A percentile compares a stretch with the other conserved stretches of the same genome.
Evolutionary conservation across 2,113 vertebrate genomes (phyloP).

Genomic region (Catharus minimus): DNA sequence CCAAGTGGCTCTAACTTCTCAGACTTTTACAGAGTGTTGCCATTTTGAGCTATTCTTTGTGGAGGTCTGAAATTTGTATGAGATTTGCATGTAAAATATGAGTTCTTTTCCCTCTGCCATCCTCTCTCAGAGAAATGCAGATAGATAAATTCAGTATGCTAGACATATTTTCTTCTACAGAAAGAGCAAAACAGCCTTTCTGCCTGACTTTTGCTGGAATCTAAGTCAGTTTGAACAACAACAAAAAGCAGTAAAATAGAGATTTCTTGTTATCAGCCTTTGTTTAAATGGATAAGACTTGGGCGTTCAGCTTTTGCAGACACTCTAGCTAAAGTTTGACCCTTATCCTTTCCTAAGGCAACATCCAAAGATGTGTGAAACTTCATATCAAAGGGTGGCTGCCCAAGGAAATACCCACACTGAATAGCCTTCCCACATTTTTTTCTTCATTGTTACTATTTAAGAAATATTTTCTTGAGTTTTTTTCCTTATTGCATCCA

Average conservation of each 20-base stretch:
- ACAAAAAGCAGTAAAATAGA: not conserved
- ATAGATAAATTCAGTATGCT: not conserved
- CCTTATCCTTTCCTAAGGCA: not conserved
- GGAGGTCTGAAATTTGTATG: not conserved
- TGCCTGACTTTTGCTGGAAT: not conserved
- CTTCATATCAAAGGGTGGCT: fast-evolving
- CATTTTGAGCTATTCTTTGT: not conserved
- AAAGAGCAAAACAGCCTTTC: not conserved
- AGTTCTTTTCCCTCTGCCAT: not conserved
- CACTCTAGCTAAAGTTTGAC: not conserved
- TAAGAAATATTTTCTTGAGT: not conserved
- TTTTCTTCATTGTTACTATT: slow-evolving; percentile 5
- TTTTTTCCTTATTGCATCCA: not conserved
- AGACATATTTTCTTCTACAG: not conserved
- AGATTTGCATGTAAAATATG: not conserved
- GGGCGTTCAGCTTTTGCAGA: not conserved
- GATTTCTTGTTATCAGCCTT: not conserved
- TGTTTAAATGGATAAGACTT: not conserved
- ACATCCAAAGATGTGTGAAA: not conserved
- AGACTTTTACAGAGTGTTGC: not conserved
- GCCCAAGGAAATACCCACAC: not conserved
- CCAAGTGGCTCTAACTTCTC: not conserved
- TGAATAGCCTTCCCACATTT: not conserved
- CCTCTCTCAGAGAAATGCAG: not conserved
- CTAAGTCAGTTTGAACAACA: not conserved